phyloP scores from a whole-genome alignment of 2,797 vertebrate species.

The Hypotaenidia philippensis region DNA sequence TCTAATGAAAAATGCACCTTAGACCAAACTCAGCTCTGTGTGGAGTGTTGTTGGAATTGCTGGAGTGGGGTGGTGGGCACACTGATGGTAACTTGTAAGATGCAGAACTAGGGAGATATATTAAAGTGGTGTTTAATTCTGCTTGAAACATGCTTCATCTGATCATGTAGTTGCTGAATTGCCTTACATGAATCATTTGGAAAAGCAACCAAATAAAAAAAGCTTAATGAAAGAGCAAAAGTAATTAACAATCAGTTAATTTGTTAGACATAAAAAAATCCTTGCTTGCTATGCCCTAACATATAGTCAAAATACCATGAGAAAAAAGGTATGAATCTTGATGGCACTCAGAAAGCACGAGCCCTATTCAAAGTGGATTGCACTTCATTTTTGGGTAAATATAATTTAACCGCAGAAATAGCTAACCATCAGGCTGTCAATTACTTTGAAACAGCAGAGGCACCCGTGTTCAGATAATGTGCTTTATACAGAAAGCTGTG shows the following conservation, averaged over 20 bases:
- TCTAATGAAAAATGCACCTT: not conserved
- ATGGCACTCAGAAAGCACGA: not conserved
- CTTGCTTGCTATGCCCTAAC: not conserved
- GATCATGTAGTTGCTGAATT: not conserved
- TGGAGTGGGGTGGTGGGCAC: not conserved
- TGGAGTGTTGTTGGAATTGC: not conserved
- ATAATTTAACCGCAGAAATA: not conserved
- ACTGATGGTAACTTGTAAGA: not conserved
- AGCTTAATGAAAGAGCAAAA: not conserved
- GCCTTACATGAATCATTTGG: not conserved
- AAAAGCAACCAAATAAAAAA: not conserved
- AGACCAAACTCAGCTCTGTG: not conserved
- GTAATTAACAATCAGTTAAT: not conserved
- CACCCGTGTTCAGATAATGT: not conserved
- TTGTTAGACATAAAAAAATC: not conserved
- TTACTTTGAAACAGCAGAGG: not conserved
- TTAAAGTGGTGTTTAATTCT: not conserved
- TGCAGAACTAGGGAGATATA: not conserved
- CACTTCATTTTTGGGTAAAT: conserved; percentile 7
- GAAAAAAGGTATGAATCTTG: not conserved
- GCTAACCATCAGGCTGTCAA: not conserved
- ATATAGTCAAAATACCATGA: not conserved
- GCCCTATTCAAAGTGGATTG: not conserved
- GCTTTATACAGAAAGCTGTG: not conserved
- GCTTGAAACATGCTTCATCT: not conserved